Base-by-base conservation (phyloP, 1,140 invertebrate genomes). In the Zaprionus camerounensis region DNA sequence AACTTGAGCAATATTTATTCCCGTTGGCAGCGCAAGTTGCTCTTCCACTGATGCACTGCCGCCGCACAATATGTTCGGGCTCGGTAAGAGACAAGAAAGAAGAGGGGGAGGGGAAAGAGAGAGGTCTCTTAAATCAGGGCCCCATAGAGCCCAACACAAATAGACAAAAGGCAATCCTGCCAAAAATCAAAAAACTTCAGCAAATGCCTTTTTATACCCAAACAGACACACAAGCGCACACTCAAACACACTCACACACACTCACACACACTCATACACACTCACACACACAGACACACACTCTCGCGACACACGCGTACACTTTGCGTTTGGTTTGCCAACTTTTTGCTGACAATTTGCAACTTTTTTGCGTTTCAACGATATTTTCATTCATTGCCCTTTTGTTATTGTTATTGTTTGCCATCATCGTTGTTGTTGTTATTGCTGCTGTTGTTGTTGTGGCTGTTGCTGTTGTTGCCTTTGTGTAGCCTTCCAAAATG, bases 271-370 rank as follows among this genome's bases (percentile, higher is more conserved):
- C 13, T 31, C 34, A 24, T 0, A 1, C 20, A 49, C 3, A 20
- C 20, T 3, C 17, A 6, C 11, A 24, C 46, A 55, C 13, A 55
- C n/a, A n/a, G n/a, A n/a, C 12, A 38, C 46, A 5, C 17, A 46
- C 3, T 5, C 9, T 12, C 11, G 9, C 1, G 22, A 17, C 26
- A 51, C 46, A 56, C 53, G 53, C 15, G 13, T 17, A 34, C 17
- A 24, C 26, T 28, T 24, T 5, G 41, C 28, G 58, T 72, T 72
- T 66, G 62, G 70, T 65, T 65, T 66, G 82, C 71, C 84, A 85
- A 85, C 74, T 85, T 84, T 85, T 72, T 75, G 71, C 82, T 79
- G 79, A 86, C 82, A 86, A 81, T 81, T 85, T 81, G 78, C 55
- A 75, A 85, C 66, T 70, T 83, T 83, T 78, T 71, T 75, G 59